Evolutionary conservation across 2,113 vertebrate species (phyloP), one percentile per base, ranked within the genome.

Genomic region (Barbus barbus): DNA sequence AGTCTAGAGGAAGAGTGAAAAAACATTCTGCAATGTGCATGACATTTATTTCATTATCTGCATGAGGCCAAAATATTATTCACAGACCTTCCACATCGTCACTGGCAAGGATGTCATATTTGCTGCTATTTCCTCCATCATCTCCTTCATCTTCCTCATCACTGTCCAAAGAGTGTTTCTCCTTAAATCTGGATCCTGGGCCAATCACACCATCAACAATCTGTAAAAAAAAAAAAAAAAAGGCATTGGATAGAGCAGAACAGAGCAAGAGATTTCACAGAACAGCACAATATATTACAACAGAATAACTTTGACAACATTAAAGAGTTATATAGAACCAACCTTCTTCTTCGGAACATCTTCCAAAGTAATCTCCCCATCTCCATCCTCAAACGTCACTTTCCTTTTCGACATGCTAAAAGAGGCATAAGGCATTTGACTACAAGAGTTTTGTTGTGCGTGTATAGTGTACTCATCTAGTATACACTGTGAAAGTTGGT

Each of bases 151-250:
- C 97, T 38, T 98, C 97, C 87, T 97, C 96, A 80, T 98, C 97
- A 0, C 97, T 98, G 89, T 98, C 97, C 33, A 98, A 92, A 65
- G 97, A 97, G 81, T 98, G 97, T 89, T 98, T 98, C n/a, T 93
- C 96, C 88, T 98, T 98, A 92, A 98, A 98, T 75, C 97, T 95
- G 85, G 96, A 96, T 33, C 97, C 97, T 0, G 97, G 96, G 20
- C 97, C 96, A n/a, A 91, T 92, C 51, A 93, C 91, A 38, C 85
- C 91, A 77, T 96, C 95, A 78, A 93, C 93, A 31, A 89, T 92
- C 95, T 96, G 38, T 3, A 56, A 36, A 26, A n/a, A n/a, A n/a
- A n/a, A n/a, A n/a, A n/a, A n/a, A n/a, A n/a, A n/a, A n/a, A 41
- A 58, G 24, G 83, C 0, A 85, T n/a, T 78, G 5, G 58, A 28